Percentiles rank a stretch among this genome's conserved stretches.
Conservation (phyloP, 2,888 invertebrate species). For the Rotaria sp. region DNA sequence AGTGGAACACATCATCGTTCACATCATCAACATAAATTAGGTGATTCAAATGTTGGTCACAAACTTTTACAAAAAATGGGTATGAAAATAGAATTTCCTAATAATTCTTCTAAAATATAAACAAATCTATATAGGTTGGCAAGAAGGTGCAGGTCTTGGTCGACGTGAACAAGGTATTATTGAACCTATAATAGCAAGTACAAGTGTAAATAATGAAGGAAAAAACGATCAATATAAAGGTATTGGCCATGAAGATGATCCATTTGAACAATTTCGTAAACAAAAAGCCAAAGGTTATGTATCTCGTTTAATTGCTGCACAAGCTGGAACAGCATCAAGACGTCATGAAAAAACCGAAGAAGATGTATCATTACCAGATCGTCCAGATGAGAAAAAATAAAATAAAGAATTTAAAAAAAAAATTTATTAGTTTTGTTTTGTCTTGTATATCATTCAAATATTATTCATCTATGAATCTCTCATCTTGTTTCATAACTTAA, state of each 20-base stretch:
- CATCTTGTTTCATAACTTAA: background rate
- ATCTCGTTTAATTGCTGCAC: background rate
- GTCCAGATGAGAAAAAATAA: background rate
- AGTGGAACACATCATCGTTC: conserved; percentile 50
- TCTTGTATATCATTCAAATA: background rate
- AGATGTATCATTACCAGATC: background rate
- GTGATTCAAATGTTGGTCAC: conserved; percentile 75
- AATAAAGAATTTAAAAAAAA: background rate
- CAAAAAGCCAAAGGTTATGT: conserved; percentile 47
- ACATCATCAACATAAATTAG: conserved; percentile 41
- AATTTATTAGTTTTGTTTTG: background rate
- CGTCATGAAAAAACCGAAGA: background rate
- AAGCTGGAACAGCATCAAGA: background rate
- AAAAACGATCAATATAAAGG: conserved; percentile 87
- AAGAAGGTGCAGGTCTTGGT: conserved; percentile 85
- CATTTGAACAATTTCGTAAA: conserved; percentile 92
- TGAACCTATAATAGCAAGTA: conserved; percentile 73
- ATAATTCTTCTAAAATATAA: conserved; percentile 40
- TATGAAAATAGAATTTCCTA: conserved; percentile 41
- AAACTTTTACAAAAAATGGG: conserved; percentile 93
- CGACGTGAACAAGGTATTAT: conserved; percentile 89
- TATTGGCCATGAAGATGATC: conserved; percentile 85
- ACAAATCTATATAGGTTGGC: conserved; percentile 64
- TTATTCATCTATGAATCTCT: background rate
- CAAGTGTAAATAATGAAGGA: conserved; percentile 57